Base-by-base conservation (phyloP, 2,797 vertebrate species). In the Siniperca scherzeri region DNA sequence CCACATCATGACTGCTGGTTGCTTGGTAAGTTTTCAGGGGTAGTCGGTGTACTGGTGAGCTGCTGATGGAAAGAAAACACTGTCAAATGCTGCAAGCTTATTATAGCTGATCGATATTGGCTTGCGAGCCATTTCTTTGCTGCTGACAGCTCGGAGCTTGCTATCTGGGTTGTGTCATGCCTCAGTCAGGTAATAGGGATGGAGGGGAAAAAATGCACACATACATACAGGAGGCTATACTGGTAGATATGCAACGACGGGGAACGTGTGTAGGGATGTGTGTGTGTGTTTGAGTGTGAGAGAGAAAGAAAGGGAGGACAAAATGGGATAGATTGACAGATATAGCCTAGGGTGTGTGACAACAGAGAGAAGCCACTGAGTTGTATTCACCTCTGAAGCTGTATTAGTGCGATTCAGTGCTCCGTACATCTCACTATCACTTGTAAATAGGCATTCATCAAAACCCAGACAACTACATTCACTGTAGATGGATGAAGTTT, bases 51-150 rank as follows among this genome's bases (percentile, higher is more conserved):
- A 9, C 56, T 30, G 76, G 72, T 60, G 78, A 85, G 86, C 74
- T 9, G 81, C 82, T 82, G 88, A 90, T 80, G 68, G 86, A 71
- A 86, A 82, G 77, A 85, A 84, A 86, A 77, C 76, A 80, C 70
- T 33, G 89, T 86, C 89, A 91, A 86, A 87, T 61, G 81, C 88
- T 52, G 84, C 86, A 8, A 75, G 91, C 93, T 94, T 93, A 93
- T 93, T 94, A 94, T 70, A 81, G 87, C 85, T 86, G 90, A 93
- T 94, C 91, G 81, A 95, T 95, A 93, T 91, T 91, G 82, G 85
- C 83, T 84, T 3, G 82, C 14, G 44, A 83, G 82, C 57, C 78
- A 84, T 91, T 89, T 88, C 76, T 90, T 90, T 77, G 77, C 81
- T 14, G 83, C 66, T 92, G 94, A 94, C 93, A 92, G 89, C 84